Evolutionary conservation across 2,113 vertebrate genomes (phyloP).

Genomic region (Gymnorhina tibicen): DNA sequence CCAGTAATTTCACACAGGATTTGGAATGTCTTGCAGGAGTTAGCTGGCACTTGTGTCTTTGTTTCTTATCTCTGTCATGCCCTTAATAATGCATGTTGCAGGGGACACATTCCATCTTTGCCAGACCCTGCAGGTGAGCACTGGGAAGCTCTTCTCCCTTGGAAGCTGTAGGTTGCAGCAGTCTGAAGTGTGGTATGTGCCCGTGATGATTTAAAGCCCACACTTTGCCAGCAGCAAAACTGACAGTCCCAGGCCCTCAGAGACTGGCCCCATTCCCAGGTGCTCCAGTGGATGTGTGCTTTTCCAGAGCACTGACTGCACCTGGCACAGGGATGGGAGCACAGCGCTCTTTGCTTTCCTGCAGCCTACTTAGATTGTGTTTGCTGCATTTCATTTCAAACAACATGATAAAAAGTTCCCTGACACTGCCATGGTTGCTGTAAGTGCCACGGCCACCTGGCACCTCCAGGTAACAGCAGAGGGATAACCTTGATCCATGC

Average conservation of each 20-base stretch:
- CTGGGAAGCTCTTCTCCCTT: not conserved
- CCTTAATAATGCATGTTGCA: not conserved
- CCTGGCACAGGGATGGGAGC: not conserved
- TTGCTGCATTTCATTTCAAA: not conserved
- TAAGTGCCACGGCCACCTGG: not conserved
- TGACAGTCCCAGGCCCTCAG: too few species aligned
- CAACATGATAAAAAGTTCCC: not conserved
- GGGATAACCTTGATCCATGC: not conserved
- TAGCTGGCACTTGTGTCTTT: not conserved
- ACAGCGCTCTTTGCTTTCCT: not conserved
- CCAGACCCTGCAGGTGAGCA: not conserved
- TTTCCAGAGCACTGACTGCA: not conserved
- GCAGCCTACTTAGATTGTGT: not conserved
- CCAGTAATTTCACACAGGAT: not conserved
- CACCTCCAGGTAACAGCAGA: not conserved
- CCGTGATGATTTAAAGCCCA: not conserved
- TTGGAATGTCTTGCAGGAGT: not conserved
- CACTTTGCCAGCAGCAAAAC: not conserved
- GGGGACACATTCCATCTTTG: not conserved
- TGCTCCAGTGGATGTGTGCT: accelerated
- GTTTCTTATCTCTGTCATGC: not conserved
- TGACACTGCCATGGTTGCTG: not conserved
- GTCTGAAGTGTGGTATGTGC: not conserved
- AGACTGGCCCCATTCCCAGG: not conserved
- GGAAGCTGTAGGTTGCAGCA: not conserved